phyloP scores from a whole-genome alignment of 2,113 vertebrate genomes.

The Brachyhypopomus occidentalis region DNA sequence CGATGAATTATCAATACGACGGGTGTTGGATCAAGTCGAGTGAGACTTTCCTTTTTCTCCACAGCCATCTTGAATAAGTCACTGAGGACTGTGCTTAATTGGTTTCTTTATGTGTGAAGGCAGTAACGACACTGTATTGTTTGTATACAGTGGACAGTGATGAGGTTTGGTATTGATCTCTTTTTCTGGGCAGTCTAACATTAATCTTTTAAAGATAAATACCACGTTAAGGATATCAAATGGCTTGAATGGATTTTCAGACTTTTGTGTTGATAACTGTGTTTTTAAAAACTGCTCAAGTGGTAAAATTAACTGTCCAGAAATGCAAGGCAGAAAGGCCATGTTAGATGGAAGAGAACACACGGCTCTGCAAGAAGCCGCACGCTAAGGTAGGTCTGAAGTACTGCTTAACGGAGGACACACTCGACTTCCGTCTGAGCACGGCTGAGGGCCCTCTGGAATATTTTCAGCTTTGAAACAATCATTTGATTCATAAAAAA shows the following conservation, averaged over 20 bases:
- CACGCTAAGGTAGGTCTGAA: background rate
- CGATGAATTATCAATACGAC: constrained; percentile 62
- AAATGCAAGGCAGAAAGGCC: background rate
- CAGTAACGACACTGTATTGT: constrained; percentile 49
- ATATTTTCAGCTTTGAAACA: background rate
- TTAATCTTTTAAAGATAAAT: constrained; percentile 33
- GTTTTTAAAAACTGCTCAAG: background rate
- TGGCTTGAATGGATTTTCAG: constrained; percentile 7
- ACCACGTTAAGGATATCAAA: constrained; percentile 23
- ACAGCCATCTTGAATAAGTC: constrained; percentile 40
- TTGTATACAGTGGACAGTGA: constrained; percentile 30
- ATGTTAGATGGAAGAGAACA: background rate
- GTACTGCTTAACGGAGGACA: background rate
- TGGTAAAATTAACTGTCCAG: background rate
- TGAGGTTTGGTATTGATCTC: constrained; percentile 41
- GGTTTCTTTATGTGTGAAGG: constrained; percentile 44
- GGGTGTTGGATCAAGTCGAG: constrained; percentile 66
- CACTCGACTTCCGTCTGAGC: background rate
- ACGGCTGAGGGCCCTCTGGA: background rate
- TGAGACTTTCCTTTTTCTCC: constrained; percentile 41
- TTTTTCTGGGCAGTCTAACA: constrained; percentile 10
- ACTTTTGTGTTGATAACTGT: constrained; percentile 17
- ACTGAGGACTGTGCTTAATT: constrained; percentile 32
- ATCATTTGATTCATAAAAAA: background rate
- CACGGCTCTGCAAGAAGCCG: background rate